Percentiles rank a stretch among this genome's conserved stretches.
Evolutionary conservation across 2,888 invertebrate species (phyloP).

Genomic region (Trachelus iudaicus): DNA sequence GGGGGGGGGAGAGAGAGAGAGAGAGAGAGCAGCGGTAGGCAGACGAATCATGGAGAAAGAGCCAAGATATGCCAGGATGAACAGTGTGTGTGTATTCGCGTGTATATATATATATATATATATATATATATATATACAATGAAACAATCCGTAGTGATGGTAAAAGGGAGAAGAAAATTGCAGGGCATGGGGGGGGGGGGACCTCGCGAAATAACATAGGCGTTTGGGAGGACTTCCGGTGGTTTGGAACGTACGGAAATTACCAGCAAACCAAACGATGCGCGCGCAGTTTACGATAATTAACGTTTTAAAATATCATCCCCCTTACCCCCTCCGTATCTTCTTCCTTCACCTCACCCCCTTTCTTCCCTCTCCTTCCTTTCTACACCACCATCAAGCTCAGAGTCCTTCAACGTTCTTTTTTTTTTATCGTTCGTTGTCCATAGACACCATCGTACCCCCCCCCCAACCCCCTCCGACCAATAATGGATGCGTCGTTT

Average conservation of each 20-base stretch:
- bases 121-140: no score
- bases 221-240: conserved; percentile 39
- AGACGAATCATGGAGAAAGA: conserved; percentile 15
- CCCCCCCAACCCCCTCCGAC: no score
- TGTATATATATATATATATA: no score
- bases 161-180: conserved; percentile 23
- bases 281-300: background rate
- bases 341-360: background rate
- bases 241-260: conserved; percentile 4
- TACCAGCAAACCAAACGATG: conserved; percentile 3
- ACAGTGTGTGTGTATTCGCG: no score
- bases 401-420: no score
- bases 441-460: no score
- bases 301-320: background rate
- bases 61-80: background rate
- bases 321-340: background rate
- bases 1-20: no score
- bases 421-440: no score
- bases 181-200: conserved; percentile 5
- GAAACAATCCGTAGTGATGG: background rate
- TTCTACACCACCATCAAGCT: no score
- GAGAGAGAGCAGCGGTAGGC: background rate
- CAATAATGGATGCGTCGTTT: no score
- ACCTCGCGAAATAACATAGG: conserved; percentile 29
- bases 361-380: no score